A percentile compares a stretch with the other conserved stretches of the same genome.
Evolutionary conservation across 2,113 vertebrate species (phyloP).

Genomic region (Zosterops pallidus): DNA sequence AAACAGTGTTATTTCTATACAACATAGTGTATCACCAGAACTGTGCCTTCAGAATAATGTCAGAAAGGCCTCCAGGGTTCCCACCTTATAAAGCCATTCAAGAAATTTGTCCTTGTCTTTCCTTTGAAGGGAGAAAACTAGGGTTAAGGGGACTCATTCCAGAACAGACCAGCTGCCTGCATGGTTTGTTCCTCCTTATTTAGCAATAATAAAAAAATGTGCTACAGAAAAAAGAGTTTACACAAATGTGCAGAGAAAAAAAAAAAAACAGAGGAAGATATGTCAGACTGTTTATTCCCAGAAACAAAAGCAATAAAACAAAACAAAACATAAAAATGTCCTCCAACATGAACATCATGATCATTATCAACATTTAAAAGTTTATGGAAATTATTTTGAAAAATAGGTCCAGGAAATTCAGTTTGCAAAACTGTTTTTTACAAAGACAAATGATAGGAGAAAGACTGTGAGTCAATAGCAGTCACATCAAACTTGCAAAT

Average conservation of each 20-base stretch:
- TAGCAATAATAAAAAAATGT: background rate
- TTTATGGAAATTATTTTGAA: background rate
- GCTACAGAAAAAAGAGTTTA: rapidly evolving
- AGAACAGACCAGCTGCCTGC: background rate
- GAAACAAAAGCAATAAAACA: background rate
- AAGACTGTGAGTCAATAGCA: background rate
- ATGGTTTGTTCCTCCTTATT: background rate
- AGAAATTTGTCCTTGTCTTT: background rate
- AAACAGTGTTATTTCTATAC: background rate
- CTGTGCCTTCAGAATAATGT: rapidly evolving
- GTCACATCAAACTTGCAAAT: background rate
- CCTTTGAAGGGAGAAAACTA: background rate
- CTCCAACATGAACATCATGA: rapidly evolving
- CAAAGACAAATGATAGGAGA: background rate
- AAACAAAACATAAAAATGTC: background rate
- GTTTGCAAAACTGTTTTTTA: background rate
- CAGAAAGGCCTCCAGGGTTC: background rate
- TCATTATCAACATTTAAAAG: background rate
- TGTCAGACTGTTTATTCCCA: background rate
- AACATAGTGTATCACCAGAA: too few relatives aligned
- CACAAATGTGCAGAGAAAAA: background rate
- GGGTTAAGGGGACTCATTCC: background rate
- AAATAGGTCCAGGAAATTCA: background rate
- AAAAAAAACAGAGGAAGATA: too few relatives aligned
- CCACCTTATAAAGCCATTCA: background rate